A percentile compares a stretch with the other conserved stretches of the same genome.
These are phyloP conservation scores for Diabrotica balteata DNA, from an alignment of 2,888 invertebrate genomes.

Conservation along the genomic window DNA sequence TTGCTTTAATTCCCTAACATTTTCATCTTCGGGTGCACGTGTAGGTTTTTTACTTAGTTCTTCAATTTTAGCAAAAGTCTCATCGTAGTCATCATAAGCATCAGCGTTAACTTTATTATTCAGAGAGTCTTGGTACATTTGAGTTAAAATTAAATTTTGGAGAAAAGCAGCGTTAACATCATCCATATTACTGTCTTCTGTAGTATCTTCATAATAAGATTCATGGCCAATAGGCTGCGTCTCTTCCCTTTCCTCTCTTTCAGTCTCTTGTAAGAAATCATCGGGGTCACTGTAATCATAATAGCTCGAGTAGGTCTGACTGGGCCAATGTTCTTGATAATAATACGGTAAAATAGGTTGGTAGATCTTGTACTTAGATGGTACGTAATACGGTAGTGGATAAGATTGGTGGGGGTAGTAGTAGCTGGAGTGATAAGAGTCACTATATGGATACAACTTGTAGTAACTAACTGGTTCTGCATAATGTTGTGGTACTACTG, in stretches of 20 bases:
- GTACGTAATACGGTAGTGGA: slow-evolving; percentile 58
- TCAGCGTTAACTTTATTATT: slow-evolving; percentile 42
- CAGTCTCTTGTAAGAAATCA: slow-evolving; percentile 67
- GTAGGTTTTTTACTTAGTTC: slow-evolving; percentile 32
- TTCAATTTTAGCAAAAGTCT: slow-evolving; percentile 48
- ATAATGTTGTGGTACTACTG: slow-evolving; percentile 50
- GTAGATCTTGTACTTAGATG: slow-evolving; percentile 61
- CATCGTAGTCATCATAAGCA: slow-evolving; percentile 49
- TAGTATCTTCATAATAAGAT: slow-evolving; percentile 69
- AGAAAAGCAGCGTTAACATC: slow-evolving; percentile 70
- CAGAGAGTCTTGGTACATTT: slow-evolving; percentile 69
- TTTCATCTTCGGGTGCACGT: slow-evolving; percentile 65
- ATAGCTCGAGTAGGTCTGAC: slow-evolving; percentile 55
- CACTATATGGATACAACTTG: slow-evolving; percentile 62
- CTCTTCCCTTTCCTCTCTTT: slow-evolving; percentile 64
- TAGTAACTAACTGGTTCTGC: slow-evolving; percentile 57
- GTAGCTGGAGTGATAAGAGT: slow-evolving; percentile 66
- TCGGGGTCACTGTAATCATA: slow-evolving; percentile 61
- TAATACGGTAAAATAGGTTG: slow-evolving; percentile 61
- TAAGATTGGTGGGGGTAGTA: slow-evolving; percentile 54
- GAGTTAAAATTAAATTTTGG: slow-evolving; percentile 71
- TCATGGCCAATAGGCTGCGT: slow-evolving; percentile 72
- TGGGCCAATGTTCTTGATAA: slow-evolving; percentile 55
- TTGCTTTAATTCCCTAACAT: slow-evolving; percentile 71
- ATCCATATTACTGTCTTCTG: slow-evolving; percentile 51